Conservation (phyloP, 2,113 vertebrate species). For the Asarcornis scutulata region DNA sequence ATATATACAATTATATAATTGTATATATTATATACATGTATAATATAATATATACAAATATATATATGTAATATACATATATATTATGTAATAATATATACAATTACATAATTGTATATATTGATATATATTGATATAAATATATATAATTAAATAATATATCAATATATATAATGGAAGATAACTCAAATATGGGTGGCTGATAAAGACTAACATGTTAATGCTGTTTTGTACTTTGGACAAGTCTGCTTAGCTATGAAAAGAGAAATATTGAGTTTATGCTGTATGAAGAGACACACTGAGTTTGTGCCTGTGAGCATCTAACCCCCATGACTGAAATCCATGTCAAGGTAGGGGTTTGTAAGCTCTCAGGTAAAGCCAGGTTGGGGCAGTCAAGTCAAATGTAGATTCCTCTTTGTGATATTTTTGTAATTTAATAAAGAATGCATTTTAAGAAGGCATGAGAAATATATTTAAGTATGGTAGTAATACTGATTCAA, state of each 20-base stretch:
- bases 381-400: not conserved
- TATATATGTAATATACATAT: no score
- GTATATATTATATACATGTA: no score
- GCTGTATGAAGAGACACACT: not conserved
- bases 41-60: no score
- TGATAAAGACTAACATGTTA: not conserved
- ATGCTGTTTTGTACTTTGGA: not conserved
- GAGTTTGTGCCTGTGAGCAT: not conserved
- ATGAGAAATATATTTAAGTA: not conserved
- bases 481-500: not conserved
- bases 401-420: not conserved
- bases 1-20: no score
- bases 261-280: not conserved
- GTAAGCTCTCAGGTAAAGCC: not conserved
- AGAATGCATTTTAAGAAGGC: not conserved
- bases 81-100: no score
- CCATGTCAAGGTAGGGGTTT: not conserved
- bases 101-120: no score
- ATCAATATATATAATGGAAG: not conserved
- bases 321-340: not conserved
- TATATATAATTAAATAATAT: no score
- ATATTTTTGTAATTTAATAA: not conserved
- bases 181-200: not conserved
- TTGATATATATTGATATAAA: no score
- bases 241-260: not conserved